Base-by-base conservation (phyloP, 2,797 vertebrate genomes). In the Crenuchus spilurus region DNA sequence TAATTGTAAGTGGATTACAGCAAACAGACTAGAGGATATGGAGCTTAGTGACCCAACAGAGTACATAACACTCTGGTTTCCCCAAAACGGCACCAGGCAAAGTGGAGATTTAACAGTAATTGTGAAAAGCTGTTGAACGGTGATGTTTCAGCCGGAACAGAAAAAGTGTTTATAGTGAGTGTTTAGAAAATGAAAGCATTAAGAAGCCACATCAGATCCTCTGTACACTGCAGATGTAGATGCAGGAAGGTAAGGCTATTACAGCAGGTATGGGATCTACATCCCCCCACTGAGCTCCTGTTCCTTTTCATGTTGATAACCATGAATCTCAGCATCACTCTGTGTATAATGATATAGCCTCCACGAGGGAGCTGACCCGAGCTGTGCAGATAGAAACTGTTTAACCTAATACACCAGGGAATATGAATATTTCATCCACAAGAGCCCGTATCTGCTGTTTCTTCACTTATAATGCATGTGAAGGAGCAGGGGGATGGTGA, bases 21-120 rank as follows among this genome's bases (percentile, higher is more conserved):
- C 76, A 76, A 63, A 26, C 46, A 55, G 71, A 77, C 67, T 69
- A 66, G 55, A 78, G 81, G 73, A 61, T 62, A 69, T 78, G 84
- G 81, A 58, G 3, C n/a, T n/a, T n/a, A n/a, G n/a, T n/a, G n/a
- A n/a, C 80, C 85, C 86, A 22, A 30, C 73, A 28, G 84, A 83
- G 86, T 49, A 68, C 77, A 87, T 85, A 86, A 85, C 82, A 86
- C 81, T 82, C 75, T 51, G 79, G 83, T 87, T 73, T 83, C 82
- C 77, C 74, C 74, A 35, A 72, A 82, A 80, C 78, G 77, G 65
- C 74, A 74, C 16, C 0, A 28, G 77, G 72, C 65, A 64, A 51
- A 70, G 31, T 24, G 66, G 6, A 57, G 60, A 78, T 77, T 74
- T 70, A 66, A 44, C 54, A 76, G 78, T 44, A 76, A 74, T 71